phyloP scores from a whole-genome alignment of 2,797 vertebrate genomes.

The Hylomyscus alleni region DNA sequence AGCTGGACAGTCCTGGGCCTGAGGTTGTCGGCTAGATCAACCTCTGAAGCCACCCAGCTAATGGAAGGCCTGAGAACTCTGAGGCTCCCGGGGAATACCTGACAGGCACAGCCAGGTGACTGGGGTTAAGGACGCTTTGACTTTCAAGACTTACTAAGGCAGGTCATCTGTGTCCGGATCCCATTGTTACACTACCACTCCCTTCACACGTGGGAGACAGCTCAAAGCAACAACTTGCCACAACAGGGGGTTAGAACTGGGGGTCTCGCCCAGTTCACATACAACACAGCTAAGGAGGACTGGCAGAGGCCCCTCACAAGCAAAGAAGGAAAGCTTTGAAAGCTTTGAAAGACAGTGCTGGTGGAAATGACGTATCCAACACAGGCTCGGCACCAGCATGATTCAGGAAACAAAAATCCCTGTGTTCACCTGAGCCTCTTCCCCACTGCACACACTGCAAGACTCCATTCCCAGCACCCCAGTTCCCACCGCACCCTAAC shows the following conservation, averaged over 20 bases:
- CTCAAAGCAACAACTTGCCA: neutral
- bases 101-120: neutral
- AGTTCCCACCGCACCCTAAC: neutral
- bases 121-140: neutral
- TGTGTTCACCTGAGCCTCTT: neutral
- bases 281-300: neutral
- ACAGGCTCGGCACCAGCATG: neutral
- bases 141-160: neutral
- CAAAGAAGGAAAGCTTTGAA: neutral
- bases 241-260: neutral
- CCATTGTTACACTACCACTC: too few relatives aligned
- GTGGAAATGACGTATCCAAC: too few relatives aligned
- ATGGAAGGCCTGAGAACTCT: neutral
- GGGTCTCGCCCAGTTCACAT: neutral
- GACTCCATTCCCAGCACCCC: neutral
- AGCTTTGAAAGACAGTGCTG: neutral
- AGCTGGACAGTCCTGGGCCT: neutral
- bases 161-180: too few relatives aligned
- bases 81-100: neutral
- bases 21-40: neutral
- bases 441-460: neutral
- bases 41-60: neutral
- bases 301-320: neutral
- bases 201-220: neutral
- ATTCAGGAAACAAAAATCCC: neutral